Conservation (phyloP, 2,888 invertebrate genomes). For the Drosophila nr. perissopoda region DNA sequence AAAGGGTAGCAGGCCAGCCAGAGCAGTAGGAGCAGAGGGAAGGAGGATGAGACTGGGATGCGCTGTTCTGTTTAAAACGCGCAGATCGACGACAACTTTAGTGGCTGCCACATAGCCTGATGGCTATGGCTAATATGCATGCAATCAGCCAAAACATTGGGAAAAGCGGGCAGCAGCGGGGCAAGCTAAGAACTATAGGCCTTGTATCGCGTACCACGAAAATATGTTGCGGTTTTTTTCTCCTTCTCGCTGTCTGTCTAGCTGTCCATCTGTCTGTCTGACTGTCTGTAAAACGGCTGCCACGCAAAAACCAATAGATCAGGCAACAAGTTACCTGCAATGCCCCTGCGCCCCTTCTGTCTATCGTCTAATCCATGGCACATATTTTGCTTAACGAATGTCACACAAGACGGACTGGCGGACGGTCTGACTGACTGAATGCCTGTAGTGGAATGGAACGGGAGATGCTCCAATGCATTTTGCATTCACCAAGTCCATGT, state of each 20-base stretch:
- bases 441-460: slow-evolving; percentile 44
- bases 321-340: slow-evolving; percentile 51
- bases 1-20: slow-evolving; percentile 64
- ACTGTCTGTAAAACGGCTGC: slow-evolving; percentile 59
- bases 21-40: slow-evolving; percentile 19
- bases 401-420: slow-evolving; percentile 51
- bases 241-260: neutral
- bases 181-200: slow-evolving; percentile 9
- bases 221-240: slow-evolving; percentile 63
- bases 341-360: neutral
- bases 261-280: neutral
- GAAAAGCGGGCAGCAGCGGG: neutral
- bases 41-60: neutral
- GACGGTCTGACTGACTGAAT: slow-evolving; percentile 22
- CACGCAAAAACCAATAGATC: slow-evolving; percentile 80
- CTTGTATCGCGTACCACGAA: slow-evolving; percentile 61
- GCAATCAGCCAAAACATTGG: slow-evolving; percentile 71
- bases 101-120: slow-evolving; percentile 44
- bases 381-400: slow-evolving; percentile 78
- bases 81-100: slow-evolving; percentile 61
- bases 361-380: slow-evolving; percentile 53
- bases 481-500: slow-evolving; percentile 56
- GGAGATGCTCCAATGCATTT: slow-evolving; percentile 57
- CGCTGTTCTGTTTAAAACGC: slow-evolving; percentile 57
- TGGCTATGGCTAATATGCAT: slow-evolving; percentile 79